Evolutionary conservation across 1,140 invertebrate genomes (phyloP).

Genomic region (Apolygus lucorum): DNA sequence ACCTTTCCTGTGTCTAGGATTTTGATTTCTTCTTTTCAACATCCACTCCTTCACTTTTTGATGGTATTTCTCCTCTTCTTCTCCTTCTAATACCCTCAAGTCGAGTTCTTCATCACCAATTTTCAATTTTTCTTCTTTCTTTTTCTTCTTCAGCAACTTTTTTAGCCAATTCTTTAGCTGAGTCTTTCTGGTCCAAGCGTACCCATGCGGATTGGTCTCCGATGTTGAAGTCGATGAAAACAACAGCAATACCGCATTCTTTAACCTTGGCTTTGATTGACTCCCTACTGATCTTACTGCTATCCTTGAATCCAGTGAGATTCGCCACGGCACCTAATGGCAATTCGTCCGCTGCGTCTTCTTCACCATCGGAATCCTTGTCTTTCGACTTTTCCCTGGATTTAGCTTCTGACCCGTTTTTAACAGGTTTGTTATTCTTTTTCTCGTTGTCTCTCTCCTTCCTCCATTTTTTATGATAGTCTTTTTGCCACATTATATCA

Average conservation of each 20-base stretch:
- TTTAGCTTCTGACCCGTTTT: constrained; percentile 32
- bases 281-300: constrained; percentile 51
- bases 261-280: constrained; percentile 58
- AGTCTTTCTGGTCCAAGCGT: constrained; percentile 56
- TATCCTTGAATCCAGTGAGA: constrained; percentile 50
- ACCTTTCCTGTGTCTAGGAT: neutral
- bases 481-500: constrained; percentile 58
- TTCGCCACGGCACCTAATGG: constrained; percentile 61
- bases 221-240: constrained; percentile 63
- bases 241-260: constrained; percentile 50
- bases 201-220: constrained; percentile 63
- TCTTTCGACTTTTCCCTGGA: constrained; percentile 28
- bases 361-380: constrained; percentile 24
- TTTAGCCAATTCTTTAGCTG: constrained; percentile 47
- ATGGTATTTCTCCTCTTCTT: constrained; percentile 59
- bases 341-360: constrained; percentile 40
- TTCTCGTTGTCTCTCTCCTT: constrained; percentile 51
- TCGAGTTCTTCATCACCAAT: constrained; percentile 36
- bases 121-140: constrained; percentile 35
- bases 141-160: constrained; percentile 47
- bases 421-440: constrained; percentile 23
- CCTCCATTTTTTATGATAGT: constrained; percentile 62
- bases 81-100: constrained; percentile 52
- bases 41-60: constrained; percentile 51
- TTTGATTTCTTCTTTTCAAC: neutral